Evolutionary conservation across 2,797 vertebrate species (phyloP).

Genomic region (Coccyzus lansbergi): DNA sequence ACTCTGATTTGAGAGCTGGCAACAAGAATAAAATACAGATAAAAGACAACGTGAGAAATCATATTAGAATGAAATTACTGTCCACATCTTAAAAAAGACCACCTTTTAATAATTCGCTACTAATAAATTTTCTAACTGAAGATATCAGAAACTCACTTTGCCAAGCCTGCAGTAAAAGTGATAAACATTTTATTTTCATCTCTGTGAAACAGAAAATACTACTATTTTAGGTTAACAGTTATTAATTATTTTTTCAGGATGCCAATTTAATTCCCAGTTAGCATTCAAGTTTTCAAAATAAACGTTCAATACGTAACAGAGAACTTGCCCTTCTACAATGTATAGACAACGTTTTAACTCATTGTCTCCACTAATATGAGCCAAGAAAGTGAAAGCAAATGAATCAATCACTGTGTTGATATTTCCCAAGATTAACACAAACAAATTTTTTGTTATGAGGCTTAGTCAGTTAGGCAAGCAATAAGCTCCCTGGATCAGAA

Average conservation of each 20-base stretch:
- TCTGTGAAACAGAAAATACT: not conserved
- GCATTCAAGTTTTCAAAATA: not conserved
- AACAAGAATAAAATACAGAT: not conserved
- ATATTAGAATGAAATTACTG: not conserved
- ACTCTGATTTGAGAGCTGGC: not conserved
- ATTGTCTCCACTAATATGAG: not conserved
- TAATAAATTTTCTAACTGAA: not conserved
- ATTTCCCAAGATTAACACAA: not conserved
- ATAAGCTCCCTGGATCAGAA: not conserved
- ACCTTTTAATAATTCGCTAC: not conserved
- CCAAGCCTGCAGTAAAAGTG: not conserved
- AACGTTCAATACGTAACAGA: not conserved
- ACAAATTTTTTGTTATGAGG: not conserved
- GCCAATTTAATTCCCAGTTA: not conserved
- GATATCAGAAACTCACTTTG: not conserved
- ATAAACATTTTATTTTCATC: not conserved
- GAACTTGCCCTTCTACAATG: not conserved
- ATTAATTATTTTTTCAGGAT: not conserved
- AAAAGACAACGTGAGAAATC: not conserved
- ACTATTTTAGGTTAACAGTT: not conserved
- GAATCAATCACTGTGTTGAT: not conserved
- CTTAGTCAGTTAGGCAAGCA: not conserved
- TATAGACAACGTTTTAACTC: not conserved
- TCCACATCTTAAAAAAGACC: not conserved
- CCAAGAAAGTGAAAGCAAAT: not conserved